Base-by-base conservation (phyloP, 92 coral and sea anemone species). In the Palythoa caribaeorum region DNA sequence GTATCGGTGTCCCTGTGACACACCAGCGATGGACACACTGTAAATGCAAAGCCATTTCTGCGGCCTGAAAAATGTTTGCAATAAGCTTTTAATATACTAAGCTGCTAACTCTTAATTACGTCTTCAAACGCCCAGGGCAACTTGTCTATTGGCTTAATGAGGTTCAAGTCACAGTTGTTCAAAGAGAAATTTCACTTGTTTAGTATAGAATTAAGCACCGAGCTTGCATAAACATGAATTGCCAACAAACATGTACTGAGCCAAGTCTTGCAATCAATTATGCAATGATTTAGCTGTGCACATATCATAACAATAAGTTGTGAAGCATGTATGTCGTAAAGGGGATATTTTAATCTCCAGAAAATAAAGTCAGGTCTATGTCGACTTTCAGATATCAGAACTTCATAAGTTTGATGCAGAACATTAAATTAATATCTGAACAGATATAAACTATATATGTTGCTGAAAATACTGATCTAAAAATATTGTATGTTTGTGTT, bases 1-100 rank as follows among this genome's bases (percentile, higher is more conserved):
- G 99, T 80, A 97, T 95, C 17, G 99, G 99, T 53, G 99, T 97
- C 15, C 98, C 99, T 73, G 99, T 97, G 75, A 97, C 97, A 87
- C 99, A 97, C 99, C 99, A 97, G 12, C 96, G 85, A 87, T 97
- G 94, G 13, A 94, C 93, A 71, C 97, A 87, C 53, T 84, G 88
- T 75, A 97, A 78, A 19, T 89, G 88, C 69, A 97, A 83, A 20
- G 98, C 99, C 90, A 96, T 96, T 90, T 97, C 99, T 9, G 99
- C 97, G 54, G 99, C 98, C 99, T 97, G 73, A 63, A 59, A 9
- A 78, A 38, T 62, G 17, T 66, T 38, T 73, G 70, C 3, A 7
- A 19, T n/a, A 38, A 19, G 17, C 62, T 36, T 4, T 69, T 15
- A 73, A 3, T 47, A 76, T 50, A 28, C 28, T 28, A 55, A 55